A percentile compares a stretch with the other conserved stretches of the same genome.
Evolutionary conservation across 2,113 vertebrate genomes (phyloP).

Genomic region (Amazona guildingii): DNA sequence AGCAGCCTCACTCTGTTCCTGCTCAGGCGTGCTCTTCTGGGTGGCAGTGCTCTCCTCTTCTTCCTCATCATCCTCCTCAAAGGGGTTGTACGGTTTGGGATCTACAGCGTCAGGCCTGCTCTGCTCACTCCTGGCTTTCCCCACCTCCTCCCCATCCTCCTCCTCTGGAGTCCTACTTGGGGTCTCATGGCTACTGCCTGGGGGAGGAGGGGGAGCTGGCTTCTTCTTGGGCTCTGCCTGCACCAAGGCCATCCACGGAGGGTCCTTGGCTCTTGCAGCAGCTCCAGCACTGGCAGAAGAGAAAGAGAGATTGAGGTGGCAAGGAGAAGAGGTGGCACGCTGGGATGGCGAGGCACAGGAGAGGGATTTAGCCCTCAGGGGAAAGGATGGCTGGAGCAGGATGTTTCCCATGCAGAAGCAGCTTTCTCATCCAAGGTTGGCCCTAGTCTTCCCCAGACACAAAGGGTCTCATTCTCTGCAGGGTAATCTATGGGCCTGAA

Average conservation of each 20-base stretch:
- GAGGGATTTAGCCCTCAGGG: background rate
- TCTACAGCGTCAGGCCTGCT: conserved; percentile 39
- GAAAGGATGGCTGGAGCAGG: background rate
- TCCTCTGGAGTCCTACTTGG: background rate
- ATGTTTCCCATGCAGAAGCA: background rate
- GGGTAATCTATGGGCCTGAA: background rate
- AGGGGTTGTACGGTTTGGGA: conserved; percentile 85
- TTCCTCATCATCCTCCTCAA: conserved; percentile 82
- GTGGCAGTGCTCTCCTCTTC: conserved; percentile 39
- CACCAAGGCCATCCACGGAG: conserved; percentile 94
- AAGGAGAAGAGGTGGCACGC: background rate
- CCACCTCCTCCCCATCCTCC: background rate
- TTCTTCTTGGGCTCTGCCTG: conserved; percentile 90
- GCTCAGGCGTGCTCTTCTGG: background rate
- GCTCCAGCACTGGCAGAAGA: conserved; percentile 45
- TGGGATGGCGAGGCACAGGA: background rate
- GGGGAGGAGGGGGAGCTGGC: conserved; percentile 82
- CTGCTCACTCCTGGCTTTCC: background rate
- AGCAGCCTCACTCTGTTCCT: conserved; percentile 16
- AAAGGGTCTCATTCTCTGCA: background rate
- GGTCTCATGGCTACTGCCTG: conserved; percentile 13
- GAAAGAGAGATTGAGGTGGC: background rate
- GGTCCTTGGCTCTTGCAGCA: conserved; percentile 83
- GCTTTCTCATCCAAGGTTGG: background rate
- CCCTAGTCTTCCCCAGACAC: background rate